Percentiles rank a stretch among this genome's conserved stretches.
Conservation (phyloP, 1,140 invertebrate species). For the Lerema accius region DNA sequence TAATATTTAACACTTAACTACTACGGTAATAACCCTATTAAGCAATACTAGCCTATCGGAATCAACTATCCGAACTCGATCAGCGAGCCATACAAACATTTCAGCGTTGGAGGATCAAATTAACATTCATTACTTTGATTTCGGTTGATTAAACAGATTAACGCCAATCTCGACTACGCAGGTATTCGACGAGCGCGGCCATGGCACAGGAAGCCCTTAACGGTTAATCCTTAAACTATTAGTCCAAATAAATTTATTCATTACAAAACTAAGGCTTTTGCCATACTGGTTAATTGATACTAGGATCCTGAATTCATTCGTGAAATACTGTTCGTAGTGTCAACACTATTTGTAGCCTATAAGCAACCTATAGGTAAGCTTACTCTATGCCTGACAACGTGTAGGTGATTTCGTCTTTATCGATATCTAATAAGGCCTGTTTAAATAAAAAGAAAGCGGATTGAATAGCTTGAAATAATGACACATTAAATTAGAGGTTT, state of each 20-base stretch:
- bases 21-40: conserved; percentile 8
- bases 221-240: conserved; percentile 70
- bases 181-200: conserved; percentile 55
- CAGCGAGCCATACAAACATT: conserved; percentile 57
- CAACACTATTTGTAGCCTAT: too few relatives aligned
- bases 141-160: conserved; percentile 64
- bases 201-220: conserved; percentile 51
- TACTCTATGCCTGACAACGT: too few relatives aligned
- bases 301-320: too few relatives aligned
- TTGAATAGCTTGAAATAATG: too few relatives aligned
- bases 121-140: conserved; percentile 63
- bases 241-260: conserved; percentile 68
- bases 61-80: conserved; percentile 33
- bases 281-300: conserved; percentile 27
- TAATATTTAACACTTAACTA: too few relatives aligned
- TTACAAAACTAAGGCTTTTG: conserved; percentile 35
- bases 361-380: too few relatives aligned
- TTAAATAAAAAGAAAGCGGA: too few relatives aligned
- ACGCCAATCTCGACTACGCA: conserved; percentile 61
- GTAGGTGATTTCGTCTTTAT: too few relatives aligned
- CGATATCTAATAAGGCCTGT: too few relatives aligned
- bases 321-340: too few relatives aligned
- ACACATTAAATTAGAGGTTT: too few relatives aligned
- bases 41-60: conserved; percentile 19
- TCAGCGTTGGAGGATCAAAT: conserved; percentile 61